Conservation (phyloP, 1,140 invertebrate genomes). For the Lucilia sericata region DNA sequence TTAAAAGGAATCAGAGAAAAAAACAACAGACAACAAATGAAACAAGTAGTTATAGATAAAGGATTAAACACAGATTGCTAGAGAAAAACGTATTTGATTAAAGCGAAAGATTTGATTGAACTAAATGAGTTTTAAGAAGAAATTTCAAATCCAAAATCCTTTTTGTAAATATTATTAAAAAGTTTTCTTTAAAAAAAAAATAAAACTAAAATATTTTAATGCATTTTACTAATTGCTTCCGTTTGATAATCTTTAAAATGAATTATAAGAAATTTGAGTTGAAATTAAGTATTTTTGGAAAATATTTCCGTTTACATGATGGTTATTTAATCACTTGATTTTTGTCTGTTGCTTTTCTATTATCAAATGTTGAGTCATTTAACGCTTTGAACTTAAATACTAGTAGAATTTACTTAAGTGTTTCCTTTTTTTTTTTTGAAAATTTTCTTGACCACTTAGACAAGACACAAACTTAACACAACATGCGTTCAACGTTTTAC, state of each 20-base stretch:
- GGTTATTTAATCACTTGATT: not conserved
- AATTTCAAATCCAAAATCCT: too few relatives aligned
- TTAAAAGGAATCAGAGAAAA: not conserved
- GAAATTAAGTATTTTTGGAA: not conserved
- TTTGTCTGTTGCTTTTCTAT: not conserved
- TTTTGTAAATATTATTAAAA: too few relatives aligned
- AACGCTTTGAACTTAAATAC: not conserved
- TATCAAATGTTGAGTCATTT: constrained; percentile 36
- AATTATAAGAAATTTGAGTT: not conserved
- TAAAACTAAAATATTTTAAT: not conserved
- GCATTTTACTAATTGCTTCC: not conserved
- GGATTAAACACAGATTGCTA: not conserved
- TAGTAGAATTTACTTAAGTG: not conserved
- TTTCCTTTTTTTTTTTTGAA: not conserved
- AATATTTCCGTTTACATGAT: not conserved
- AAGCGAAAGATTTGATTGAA: too few relatives aligned
- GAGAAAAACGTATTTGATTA: too few relatives aligned
- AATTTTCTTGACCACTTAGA: constrained; percentile 31
- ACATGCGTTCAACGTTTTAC: not conserved
- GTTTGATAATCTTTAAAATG: not conserved
- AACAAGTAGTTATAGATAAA: not conserved
- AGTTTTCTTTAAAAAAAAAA: too few relatives aligned
- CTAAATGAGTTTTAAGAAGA: too few relatives aligned
- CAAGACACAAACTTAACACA: not conserved
- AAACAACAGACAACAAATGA: not conserved